Evolutionary conservation across 1,140 invertebrate genomes (phyloP).

Genomic region (Drosophila arawakana): DNA sequence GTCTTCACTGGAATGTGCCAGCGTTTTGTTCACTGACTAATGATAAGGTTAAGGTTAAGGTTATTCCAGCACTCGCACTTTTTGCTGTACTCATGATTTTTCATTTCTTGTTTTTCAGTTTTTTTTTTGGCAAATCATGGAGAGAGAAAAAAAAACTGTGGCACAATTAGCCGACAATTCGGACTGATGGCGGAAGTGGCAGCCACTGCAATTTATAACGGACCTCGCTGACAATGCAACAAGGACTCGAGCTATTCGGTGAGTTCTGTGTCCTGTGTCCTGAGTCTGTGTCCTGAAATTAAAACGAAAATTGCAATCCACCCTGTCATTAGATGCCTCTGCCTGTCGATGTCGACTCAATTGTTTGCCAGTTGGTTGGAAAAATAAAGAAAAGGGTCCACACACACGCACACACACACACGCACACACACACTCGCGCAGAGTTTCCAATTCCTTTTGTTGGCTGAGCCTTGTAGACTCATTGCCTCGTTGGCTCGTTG

Average conservation of each 20-base stretch:
- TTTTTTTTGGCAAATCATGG: constrained; percentile 38
- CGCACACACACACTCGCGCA: neutral
- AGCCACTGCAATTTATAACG: constrained; percentile 73
- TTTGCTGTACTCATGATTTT: neutral
- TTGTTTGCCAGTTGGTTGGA: constrained; percentile 56
- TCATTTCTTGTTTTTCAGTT: neutral
- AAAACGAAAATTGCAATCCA: constrained; percentile 77
- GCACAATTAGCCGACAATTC: constrained; percentile 46
- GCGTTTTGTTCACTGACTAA: constrained; percentile 22
- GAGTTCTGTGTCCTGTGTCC: constrained; percentile 1
- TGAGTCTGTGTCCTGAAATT: constrained; percentile 48
- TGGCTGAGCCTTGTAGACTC: constrained; percentile 19
- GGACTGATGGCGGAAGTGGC: constrained; percentile 42
- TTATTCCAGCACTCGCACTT: neutral
- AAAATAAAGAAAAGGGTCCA: constrained; percentile 31
- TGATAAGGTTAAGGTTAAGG: constrained; percentile 10
- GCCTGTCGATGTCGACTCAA: constrained; percentile 55
- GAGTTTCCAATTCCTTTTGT: constrained; percentile 35
- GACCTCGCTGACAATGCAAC: constrained; percentile 57
- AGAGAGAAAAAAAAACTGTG: constrained; percentile 5
- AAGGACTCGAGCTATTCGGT: constrained; percentile 30
- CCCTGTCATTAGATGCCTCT: constrained; percentile 74
- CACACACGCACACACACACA: constrained; percentile 14
- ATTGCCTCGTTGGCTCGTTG: constrained; percentile 57
- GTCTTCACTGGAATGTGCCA: constrained; percentile 43